Base-by-base conservation (phyloP, 2,113 vertebrate genomes). In the Asarcornis scutulata region DNA sequence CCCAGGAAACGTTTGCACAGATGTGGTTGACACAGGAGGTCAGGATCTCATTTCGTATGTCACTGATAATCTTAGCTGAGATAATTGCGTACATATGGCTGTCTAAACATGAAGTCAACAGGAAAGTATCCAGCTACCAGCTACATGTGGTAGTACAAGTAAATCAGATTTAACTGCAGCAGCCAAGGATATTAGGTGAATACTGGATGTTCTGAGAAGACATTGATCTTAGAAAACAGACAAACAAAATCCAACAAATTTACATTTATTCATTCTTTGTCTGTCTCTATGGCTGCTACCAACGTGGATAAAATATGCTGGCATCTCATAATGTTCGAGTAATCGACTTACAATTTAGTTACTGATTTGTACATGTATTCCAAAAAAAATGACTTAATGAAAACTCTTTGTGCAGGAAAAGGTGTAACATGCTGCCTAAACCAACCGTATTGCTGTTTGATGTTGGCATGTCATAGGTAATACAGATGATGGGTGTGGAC, bases 81-180 rank as follows among this genome's bases (percentile, higher is more conserved):
- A 34, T 96, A 88, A 97, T 91, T 92, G n/a, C 27, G 21, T 63
- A 83, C 93, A 95, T 88, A 93, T 81, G 93, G 90, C 77, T 72
- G 48, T 63, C 74, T 86, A 79, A 96, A 69, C 73, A 86, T 76
- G 90, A 94, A 93, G 89, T 91, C 90, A 97, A 93, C 80, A 95
- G 86, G 93, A 95, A 95, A 81, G 66, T 64, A 97, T 88, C 91
- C 72, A 91, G 91, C 62, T 83, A n/a, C 95, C 69, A 90, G 90
- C 64, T 86, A n/a, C 95, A 84, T n/a, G 46, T 88, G 85, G 60
- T 72, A 68, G 34, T 90, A 72, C 12, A 31, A 93, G 66, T 78
- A 90, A 95, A 96, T 93, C 72, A 83, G 82, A 93, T 96, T 90
- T 91, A 79, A 88, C 79, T 78, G 78, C 55, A 88, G 12, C 55